Evolutionary conservation across 2,888 invertebrate genomes (phyloP), one percentile per base, ranked within the genome.

Genomic region (Eugnorisma glareosa): DNA sequence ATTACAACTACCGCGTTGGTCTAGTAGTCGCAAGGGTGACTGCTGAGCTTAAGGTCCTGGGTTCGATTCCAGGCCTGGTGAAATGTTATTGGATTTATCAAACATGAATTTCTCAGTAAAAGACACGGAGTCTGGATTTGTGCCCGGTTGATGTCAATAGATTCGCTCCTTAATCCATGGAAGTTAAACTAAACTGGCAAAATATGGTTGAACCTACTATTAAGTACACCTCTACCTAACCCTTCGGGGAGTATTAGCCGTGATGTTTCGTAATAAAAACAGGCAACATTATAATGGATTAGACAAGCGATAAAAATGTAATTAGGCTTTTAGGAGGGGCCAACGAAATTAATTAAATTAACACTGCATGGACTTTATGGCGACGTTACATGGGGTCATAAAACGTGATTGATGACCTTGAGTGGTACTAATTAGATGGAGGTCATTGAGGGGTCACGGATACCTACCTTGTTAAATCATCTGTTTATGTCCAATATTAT

Each of bases 341-440:
- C 57, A 35, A 1, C 45, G 13, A 57, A 64, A 28, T 68, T 59
- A 67, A 59, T 66, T 35, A n/a, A 81, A 81, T 84, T 68, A 84
- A 67, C 84, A 63, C 59, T 15, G 13, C 21, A 28, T 5, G 13
- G 40, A 28, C n/a, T 75, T 85, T 40, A 81, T 64, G 35, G 28
- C 15, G 40, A 43, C 40, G 35, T 72, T 57, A 72, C 40, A 45
- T 40, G 43, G 69, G 63, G 69, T 86, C 83, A 40, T 85, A 77
- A 85, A 82, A 69, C 35, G 15, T 70, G 68, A 74, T 74, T 66
- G 6, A 28, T 63, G 72, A 67, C 79, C 64, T 69, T 85, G 45
- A 69, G 21, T 18, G 40, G 35, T 31, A n/a, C 43, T 86, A 74
- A 78, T 83, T 83, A 67, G 7, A 18, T 31, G 24, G 40, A 68